phyloP scores from a whole-genome alignment of 2,888 invertebrate species.

The Notodonta ziczac region DNA sequence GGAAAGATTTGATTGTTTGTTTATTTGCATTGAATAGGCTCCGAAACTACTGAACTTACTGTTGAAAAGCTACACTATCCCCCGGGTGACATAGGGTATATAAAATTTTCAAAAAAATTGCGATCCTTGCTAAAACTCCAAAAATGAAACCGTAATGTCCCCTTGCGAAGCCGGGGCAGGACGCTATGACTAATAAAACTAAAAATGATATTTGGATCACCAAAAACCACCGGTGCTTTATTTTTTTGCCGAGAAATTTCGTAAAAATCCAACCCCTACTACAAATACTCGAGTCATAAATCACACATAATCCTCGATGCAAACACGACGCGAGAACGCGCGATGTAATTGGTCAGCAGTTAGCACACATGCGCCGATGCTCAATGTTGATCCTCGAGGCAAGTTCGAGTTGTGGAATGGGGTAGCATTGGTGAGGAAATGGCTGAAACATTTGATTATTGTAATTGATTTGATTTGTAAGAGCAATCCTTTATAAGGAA shows the following conservation, averaged over 20 bases:
- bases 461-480: background rate
- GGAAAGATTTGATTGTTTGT: too few relatives aligned
- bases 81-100: too few relatives aligned
- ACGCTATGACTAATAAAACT: too few relatives aligned
- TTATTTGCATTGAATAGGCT: too few relatives aligned
- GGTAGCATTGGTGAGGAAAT: slow-evolving; percentile 19
- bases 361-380: slow-evolving; percentile 21
- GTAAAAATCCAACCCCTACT: slow-evolving; percentile 23
- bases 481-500: background rate
- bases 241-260: background rate
- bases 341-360: slow-evolving; percentile 44
- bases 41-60: too few relatives aligned
- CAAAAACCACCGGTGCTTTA: too few relatives aligned
- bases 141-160: too few relatives aligned
- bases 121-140: too few relatives aligned
- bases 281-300: slow-evolving; percentile 44
- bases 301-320: slow-evolving; percentile 48
- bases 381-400: background rate
- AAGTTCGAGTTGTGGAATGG: slow-evolving; percentile 31
- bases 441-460: background rate
- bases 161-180: too few relatives aligned
- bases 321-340: slow-evolving; percentile 47
- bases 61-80: too few relatives aligned
- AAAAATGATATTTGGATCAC: too few relatives aligned
- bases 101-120: too few relatives aligned